These are phyloP conservation scores for Jacana jacana DNA, from an alignment of 2,113 vertebrate genomes.

Conservation along the genomic window DNA sequence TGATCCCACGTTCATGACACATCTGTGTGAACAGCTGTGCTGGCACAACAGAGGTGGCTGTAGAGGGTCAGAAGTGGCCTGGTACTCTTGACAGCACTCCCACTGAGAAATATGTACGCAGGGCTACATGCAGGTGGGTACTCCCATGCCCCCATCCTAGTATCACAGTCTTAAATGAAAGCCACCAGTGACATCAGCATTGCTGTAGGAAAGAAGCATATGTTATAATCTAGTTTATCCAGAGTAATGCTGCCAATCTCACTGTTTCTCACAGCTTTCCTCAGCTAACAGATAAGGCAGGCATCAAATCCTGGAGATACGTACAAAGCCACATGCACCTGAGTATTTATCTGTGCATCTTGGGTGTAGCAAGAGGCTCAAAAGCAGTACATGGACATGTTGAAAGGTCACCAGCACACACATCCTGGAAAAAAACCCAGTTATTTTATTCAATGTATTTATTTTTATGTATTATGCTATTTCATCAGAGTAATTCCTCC, in stretches of 20 bases:
- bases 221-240: background rate
- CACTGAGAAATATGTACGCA: accelerated
- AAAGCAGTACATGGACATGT: background rate
- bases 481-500: background rate
- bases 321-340: background rate
- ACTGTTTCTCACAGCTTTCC: background rate
- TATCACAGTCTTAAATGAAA: background rate
- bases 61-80: background rate
- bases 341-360: background rate
- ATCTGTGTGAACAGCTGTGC: background rate
- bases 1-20: accelerated
- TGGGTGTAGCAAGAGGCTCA: background rate
- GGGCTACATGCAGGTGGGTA: background rate
- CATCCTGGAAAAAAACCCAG: background rate
- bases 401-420: background rate
- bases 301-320: background rate
- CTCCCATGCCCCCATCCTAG: background rate
- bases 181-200: background rate
- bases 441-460: background rate
- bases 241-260: background rate
- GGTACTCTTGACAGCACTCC: background rate
- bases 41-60: background rate
- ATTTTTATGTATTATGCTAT: background rate
- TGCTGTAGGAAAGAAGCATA: background rate
- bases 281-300: background rate